Evolutionary conservation across 2,888 invertebrate species (phyloP), one percentile per base, ranked within the genome.

Genomic region (Theretra japonica): DNA sequence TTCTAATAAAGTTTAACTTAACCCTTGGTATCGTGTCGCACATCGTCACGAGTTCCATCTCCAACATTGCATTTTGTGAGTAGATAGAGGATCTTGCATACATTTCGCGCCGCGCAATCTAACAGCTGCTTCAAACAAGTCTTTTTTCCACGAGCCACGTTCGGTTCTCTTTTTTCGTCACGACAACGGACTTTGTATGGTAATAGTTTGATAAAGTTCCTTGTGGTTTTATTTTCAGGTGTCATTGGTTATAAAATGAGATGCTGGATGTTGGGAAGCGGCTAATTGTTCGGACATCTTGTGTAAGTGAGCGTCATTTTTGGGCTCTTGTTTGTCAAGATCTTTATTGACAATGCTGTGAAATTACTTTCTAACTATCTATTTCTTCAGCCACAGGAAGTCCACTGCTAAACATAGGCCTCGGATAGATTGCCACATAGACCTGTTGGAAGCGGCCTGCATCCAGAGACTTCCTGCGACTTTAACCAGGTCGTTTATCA

Each of bases 171-270:
- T 84, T 82, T 77, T 83, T 79, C 80, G 83, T 90, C 90, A 90
- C 90, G 90, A 91, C 86, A 78, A 73, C 71, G 72, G 87, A 88
- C 86, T 88, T 88, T 89, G 86, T 89, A 90, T 90, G 88, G 60
- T 70, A 68, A 72, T 65, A 62, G 70, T 65, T 72, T 73, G 50
- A 65, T 71, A 65, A 48, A 65, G 41, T 23, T 41, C 23, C 5
- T 48, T 5, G 21, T 15, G 23, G 41, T n/a, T 33, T 41, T 62
- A n/a, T 65, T 48, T 23, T 17, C 53, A 65, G 41, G 23, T 62
- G 41, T 65, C 65, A 65, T 65, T 65, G 41, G 21, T 25, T 28
- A 59, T 23, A 48, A 19, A n/a, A 53, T 53, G 53, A 53, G 53
- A n/a, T 53, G 53, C 41, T 65, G 48, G 48, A 48, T 48, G 23